Conservation (phyloP, 2,888 invertebrate species). For the Dendrolimus pini region DNA sequence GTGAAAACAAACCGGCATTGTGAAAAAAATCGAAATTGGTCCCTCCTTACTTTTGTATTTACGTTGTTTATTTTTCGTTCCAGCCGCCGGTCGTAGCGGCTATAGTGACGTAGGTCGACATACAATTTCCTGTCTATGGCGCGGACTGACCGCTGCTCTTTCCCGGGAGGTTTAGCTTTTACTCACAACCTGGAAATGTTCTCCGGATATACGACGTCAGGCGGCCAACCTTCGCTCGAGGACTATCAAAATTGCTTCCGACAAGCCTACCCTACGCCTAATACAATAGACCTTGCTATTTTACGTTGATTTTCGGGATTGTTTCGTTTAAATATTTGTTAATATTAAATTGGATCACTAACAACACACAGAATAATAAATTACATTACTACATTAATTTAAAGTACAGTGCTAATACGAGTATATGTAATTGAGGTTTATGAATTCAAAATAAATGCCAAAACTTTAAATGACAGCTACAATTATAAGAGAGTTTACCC, state of each 20-base stretch:
- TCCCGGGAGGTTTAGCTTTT: constrained; percentile 47
- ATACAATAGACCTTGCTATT: constrained; percentile 7
- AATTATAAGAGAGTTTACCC: no score
- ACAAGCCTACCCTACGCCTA: constrained; percentile 17
- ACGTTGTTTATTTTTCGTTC: constrained; percentile 26
- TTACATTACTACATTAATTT: no score
- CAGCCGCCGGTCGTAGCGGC: constrained; percentile 24
- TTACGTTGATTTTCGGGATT: no score
- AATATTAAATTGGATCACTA: no score
- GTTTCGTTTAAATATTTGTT: no score
- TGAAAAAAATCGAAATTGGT: constrained; percentile 10
- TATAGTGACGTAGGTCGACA: constrained; percentile 61
- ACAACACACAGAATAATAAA: no score
- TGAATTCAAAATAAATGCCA: no score
- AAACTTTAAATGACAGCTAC: no score
- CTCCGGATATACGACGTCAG: constrained; percentile 67
- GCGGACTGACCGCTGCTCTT: constrained; percentile 56
- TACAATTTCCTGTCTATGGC: constrained; percentile 63
- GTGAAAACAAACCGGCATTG: background rate
- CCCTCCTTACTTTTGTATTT: constrained; percentile 18
- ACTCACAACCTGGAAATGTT: constrained; percentile 58
- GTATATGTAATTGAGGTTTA: no score
- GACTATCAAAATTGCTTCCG: constrained; percentile 59
- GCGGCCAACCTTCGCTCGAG: constrained; percentile 44
- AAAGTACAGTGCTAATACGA: no score